Conservation (phyloP, 2,797 vertebrate species). For the Acanthurus tractus region DNA sequence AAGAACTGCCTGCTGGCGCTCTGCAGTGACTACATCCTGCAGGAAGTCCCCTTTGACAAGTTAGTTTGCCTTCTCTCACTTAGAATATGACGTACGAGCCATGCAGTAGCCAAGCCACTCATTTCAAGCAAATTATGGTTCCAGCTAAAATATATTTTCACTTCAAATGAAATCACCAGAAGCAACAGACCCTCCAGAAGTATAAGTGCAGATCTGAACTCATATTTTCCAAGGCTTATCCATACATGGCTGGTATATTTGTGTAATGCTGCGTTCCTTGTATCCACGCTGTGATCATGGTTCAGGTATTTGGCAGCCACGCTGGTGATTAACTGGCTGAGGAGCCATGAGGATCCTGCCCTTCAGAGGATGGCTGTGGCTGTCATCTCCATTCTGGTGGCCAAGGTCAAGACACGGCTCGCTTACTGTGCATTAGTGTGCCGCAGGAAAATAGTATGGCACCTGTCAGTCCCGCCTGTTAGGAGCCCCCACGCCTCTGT, state of each 20-base stretch:
- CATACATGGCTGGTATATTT: conserved; percentile 35
- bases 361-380: conserved; percentile 96
- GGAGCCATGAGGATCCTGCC: conserved; percentile 91
- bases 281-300: conserved; percentile 35
- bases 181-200: conserved; percentile 53
- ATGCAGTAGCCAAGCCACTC: conserved; percentile 32
- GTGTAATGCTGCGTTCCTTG: conserved; percentile 37
- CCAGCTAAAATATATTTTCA: conserved; percentile 40
- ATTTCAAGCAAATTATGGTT: conserved; percentile 47
- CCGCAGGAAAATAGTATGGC: conserved; percentile 29
- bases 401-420: conserved; percentile 88
- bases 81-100: conserved; percentile 9
- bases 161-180: conserved; percentile 47
- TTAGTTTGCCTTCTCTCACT: conserved; percentile 67
- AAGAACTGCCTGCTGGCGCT: conserved; percentile 95
- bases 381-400: conserved; percentile 93
- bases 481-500: conserved; percentile 9
- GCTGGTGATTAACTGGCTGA: conserved; percentile 95
- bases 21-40: conserved; percentile 94
- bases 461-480: conserved; percentile 42
- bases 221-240: conserved; percentile 23
- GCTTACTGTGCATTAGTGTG: conserved; percentile 45
- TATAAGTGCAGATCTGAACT: conserved; percentile 20
- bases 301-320: conserved; percentile 93
- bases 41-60: conserved; percentile 97